A percentile compares a stretch with the other conserved stretches of the same genome.
Conservation (phyloP, 2,113 vertebrate genomes). For the Nyctereutes procyonoides region DNA sequence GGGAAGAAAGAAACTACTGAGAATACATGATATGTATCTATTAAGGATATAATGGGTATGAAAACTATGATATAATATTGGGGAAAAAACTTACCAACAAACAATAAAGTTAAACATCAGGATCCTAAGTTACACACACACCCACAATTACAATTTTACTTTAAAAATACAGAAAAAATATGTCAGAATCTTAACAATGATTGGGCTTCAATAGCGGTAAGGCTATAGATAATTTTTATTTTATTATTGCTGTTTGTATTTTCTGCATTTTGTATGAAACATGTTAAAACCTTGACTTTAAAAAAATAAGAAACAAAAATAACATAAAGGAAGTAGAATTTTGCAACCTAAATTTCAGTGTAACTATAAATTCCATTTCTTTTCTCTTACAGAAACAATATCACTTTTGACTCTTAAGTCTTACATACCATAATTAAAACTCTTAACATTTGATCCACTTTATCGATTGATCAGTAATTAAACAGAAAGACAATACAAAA, state of each 20-base stretch:
- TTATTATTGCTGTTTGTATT: neutral
- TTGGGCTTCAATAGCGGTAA: neutral
- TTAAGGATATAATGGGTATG: neutral
- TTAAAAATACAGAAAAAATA: neutral
- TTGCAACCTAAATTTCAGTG: neutral
- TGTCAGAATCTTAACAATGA: neutral
- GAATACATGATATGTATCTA: neutral
- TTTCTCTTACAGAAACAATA: neutral
- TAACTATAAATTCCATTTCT: neutral
- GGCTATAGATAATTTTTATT: neutral
- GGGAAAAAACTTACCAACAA: neutral
- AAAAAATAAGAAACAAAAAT: slow-evolving; percentile 37
- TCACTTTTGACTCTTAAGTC: neutral
- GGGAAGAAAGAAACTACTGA: neutral
- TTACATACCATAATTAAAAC: neutral
- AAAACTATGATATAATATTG: neutral
- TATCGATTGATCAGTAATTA: neutral
- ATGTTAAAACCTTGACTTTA: neutral
- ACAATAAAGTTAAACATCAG: neutral
- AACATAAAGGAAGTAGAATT: neutral
- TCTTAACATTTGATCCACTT: neutral
- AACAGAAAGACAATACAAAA: neutral
- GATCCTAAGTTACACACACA: neutral
- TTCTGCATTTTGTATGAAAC: neutral
- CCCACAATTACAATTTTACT: neutral